Percentiles rank a stretch among this genome's conserved stretches.
phyloP scores from a whole-genome alignment of 2,888 invertebrate species.

The Merodon equestris region DNA sequence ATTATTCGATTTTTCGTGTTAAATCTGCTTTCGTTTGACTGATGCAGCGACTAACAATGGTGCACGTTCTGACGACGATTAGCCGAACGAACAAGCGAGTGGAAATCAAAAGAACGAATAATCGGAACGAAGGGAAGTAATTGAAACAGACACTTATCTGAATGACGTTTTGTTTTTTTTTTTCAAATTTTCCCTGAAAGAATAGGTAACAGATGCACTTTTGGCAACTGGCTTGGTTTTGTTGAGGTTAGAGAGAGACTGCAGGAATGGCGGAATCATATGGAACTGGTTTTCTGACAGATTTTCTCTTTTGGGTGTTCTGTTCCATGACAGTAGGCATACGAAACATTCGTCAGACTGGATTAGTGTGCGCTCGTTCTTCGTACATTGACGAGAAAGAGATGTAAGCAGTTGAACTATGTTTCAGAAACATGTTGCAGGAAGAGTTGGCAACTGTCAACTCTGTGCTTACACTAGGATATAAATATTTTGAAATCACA shows the following conservation, averaged over 20 bases:
- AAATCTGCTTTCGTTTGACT: constrained; percentile 20
- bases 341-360: too few relatives aligned
- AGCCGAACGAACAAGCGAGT: constrained; percentile 40
- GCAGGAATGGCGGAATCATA: too few relatives aligned
- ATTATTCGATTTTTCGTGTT: constrained; percentile 27
- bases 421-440: too few relatives aligned
- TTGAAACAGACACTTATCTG: not conserved
- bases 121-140: constrained; percentile 16
- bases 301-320: too few relatives aligned
- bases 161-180: constrained; percentile 4
- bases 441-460: too few relatives aligned
- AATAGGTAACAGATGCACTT: constrained; percentile 12
- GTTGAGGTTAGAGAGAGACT: not conserved
- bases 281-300: too few relatives aligned
- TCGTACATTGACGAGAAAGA: constrained; percentile 12
- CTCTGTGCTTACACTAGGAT: too few relatives aligned
- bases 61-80: constrained; percentile 17
- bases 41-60: constrained; percentile 10
- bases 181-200: constrained; percentile 6
- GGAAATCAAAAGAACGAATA: constrained; percentile 54
- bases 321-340: too few relatives aligned
- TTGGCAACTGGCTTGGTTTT: not conserved
- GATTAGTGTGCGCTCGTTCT: too few relatives aligned
- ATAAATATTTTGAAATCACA: too few relatives aligned
- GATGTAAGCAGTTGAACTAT: constrained; percentile 8